Evolutionary conservation across 2,113 vertebrate species (phyloP).

Genomic region (Neomonachus schauinslandi): DNA sequence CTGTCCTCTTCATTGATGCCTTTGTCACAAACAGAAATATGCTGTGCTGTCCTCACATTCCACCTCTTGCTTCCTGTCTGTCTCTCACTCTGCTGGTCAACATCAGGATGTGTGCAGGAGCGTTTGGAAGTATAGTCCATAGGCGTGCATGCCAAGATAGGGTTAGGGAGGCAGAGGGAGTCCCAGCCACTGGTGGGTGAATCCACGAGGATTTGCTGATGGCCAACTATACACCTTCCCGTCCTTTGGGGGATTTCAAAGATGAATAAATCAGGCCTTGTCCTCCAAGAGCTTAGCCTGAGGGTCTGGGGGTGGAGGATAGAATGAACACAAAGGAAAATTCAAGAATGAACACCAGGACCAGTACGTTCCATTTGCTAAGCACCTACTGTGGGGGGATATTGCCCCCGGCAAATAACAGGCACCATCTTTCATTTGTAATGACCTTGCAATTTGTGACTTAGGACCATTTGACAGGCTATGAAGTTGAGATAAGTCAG

Average conservation of each 20-base stretch:
- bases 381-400: rapidly evolving
- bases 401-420: too few species aligned
- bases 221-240: neutral
- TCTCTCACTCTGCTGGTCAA: neutral
- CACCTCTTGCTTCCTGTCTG: neutral
- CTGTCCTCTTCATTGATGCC: rapidly evolving
- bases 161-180: neutral
- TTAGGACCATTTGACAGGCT: neutral
- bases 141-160: neutral
- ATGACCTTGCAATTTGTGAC: neutral
- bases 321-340: neutral
- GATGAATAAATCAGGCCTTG: neutral
- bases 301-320: neutral
- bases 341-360: neutral
- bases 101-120: neutral
- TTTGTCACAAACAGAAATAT: neutral
- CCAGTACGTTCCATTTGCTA: rapidly evolving
- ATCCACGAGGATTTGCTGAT: neutral
- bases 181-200: too few species aligned
- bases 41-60: neutral
- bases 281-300: neutral
- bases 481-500: neutral
- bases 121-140: neutral
- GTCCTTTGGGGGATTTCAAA: neutral
- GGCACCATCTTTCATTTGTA: neutral